A percentile compares a stretch with the other conserved stretches of the same genome.
Evolutionary conservation across 2,113 vertebrate genomes (phyloP).

Genomic region (Leucopsar rothschildi): DNA sequence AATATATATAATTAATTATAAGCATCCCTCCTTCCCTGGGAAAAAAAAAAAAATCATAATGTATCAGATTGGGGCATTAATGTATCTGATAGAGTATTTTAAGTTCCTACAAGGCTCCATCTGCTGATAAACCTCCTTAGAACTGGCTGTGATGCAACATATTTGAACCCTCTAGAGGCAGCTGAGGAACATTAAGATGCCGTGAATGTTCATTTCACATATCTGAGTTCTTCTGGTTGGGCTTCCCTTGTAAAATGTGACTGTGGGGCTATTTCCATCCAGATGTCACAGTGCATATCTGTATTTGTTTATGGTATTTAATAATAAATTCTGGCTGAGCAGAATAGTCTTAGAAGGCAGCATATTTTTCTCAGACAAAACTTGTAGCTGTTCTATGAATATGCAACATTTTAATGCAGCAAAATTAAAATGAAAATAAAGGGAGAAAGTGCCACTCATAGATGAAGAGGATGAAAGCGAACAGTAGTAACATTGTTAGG

Average conservation of each 20-base stretch:
- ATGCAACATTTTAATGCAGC: neutral
- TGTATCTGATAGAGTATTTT: neutral
- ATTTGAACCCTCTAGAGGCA: constrained; percentile 13
- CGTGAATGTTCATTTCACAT: constrained; percentile 12
- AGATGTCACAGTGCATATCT: constrained; percentile 39
- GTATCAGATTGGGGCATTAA: neutral
- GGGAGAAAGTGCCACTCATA: neutral
- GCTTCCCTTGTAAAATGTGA: neutral
- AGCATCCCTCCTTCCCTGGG: neutral
- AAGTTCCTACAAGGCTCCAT: constrained; percentile 12
- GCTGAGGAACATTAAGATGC: constrained; percentile 10
- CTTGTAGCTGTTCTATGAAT: constrained; percentile 1
- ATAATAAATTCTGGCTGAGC: constrained; percentile 20
- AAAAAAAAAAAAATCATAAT: neutral
- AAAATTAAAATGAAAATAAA: neutral
- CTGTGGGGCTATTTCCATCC: constrained; percentile 20
- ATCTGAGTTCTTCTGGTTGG: neutral
- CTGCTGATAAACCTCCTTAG: constrained; percentile 13
- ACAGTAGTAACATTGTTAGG: neutral
- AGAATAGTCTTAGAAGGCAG: neutral
- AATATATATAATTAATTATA: constrained; percentile 1
- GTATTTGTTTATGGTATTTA: constrained; percentile 44
- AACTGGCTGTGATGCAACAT: neutral
- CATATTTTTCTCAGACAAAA: neutral
- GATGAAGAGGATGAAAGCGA: neutral